These are phyloP conservation scores for Leucoraja ocellata DNA, from an alignment of 2,797 vertebrate genomes.

Conservation along the genomic window DNA sequence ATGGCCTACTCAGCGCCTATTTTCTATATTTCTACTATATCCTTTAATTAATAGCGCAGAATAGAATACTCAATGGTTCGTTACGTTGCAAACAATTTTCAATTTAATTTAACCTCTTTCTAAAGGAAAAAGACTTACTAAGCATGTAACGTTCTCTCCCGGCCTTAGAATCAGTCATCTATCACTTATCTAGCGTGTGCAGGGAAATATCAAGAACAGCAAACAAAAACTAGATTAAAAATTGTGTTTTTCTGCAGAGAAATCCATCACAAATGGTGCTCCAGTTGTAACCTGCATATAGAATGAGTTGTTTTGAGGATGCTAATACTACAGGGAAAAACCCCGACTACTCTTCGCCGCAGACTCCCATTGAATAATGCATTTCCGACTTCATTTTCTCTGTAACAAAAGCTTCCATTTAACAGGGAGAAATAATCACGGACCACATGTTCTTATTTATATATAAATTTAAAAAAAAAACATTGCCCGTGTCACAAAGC, in stretches of 20 bases:
- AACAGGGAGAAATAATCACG: slow-evolving; percentile 41
- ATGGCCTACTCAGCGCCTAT: too few species aligned
- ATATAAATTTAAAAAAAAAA: slow-evolving; percentile 39
- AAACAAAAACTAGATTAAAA: slow-evolving; percentile 24
- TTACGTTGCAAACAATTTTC: background rate
- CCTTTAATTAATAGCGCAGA: background rate
- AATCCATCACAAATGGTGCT: background rate
- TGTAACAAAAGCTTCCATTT: slow-evolving; percentile 51
- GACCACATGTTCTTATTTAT: slow-evolving; percentile 41
- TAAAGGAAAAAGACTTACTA: background rate
- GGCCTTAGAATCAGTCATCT: background rate
- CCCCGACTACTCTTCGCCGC: background rate
- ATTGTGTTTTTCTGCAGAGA: background rate
- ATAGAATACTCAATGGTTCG: background rate
- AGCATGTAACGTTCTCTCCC: background rate
- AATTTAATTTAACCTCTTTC: background rate
- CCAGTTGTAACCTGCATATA: background rate
- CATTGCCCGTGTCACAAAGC: slow-evolving; percentile 41
- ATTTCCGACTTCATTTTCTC: slow-evolving; percentile 60
- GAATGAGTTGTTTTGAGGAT: background rate
- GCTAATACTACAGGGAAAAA: slow-evolving; percentile 13
- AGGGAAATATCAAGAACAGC: background rate
- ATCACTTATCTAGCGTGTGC: background rate
- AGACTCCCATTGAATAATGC: slow-evolving; percentile 28
- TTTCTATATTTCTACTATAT: too few species aligned